phyloP scores from a whole-genome alignment of 2,888 invertebrate genomes.

The Agrochola circellaris region DNA sequence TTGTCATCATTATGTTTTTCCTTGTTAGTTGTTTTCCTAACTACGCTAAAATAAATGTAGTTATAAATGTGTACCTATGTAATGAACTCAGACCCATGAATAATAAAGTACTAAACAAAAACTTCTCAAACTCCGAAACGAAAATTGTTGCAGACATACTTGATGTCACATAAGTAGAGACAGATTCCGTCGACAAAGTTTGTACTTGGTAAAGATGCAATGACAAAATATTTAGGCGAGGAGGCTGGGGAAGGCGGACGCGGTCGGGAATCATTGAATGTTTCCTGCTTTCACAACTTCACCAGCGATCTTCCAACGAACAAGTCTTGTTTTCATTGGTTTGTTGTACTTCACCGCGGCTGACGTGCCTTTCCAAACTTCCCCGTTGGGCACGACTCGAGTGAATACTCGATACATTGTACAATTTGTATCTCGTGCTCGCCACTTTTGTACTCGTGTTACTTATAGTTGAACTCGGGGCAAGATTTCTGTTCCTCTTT shows the following conservation, averaged over 20 bases:
- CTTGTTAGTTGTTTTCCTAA: neutral
- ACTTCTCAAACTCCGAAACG: slow-evolving; percentile 8
- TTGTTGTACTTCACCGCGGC: slow-evolving; percentile 76
- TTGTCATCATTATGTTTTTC: neutral
- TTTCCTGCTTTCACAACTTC: slow-evolving; percentile 77
- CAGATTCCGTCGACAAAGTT: slow-evolving; percentile 56
- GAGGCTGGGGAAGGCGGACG: slow-evolving; percentile 37
- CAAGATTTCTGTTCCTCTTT: slow-evolving; percentile 33
- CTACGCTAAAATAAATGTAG: neutral
- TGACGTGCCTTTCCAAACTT: slow-evolving; percentile 80
- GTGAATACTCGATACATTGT: slow-evolving; percentile 72
- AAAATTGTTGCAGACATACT: slow-evolving; percentile 34
- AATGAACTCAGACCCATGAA: slow-evolving; percentile 1
- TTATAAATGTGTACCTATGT: neutral
- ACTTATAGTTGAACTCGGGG: slow-evolving; percentile 18
- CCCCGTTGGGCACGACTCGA: slow-evolving; percentile 61
- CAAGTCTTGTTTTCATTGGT: slow-evolving; percentile 83
- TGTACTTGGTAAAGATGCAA: slow-evolving; percentile 68
- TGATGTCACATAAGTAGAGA: slow-evolving; percentile 38
- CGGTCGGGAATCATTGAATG: slow-evolving; percentile 64
- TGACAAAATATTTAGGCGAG: slow-evolving; percentile 73
- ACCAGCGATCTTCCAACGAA: slow-evolving; percentile 70
- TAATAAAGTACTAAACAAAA: slow-evolving; percentile 17
- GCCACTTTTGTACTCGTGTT: slow-evolving; percentile 50
- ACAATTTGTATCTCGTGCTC: slow-evolving; percentile 65